These are phyloP conservation scores for Tuberolachnus salignus DNA, from an alignment of 2,888 invertebrate species.

Conservation along the genomic window DNA sequence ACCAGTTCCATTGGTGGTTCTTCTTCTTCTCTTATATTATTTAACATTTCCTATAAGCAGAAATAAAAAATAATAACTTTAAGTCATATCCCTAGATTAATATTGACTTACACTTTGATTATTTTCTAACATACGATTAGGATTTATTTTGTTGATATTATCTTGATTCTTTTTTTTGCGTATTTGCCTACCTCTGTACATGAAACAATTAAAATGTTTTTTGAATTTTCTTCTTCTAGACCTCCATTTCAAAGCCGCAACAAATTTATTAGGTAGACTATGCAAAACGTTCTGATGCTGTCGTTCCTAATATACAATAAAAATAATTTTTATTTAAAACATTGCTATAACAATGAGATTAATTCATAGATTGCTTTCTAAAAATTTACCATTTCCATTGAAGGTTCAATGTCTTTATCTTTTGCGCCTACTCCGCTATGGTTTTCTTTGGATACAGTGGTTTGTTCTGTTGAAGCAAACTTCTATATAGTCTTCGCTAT, in stretches of 20 bases:
- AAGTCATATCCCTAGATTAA: not conserved
- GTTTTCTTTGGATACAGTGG: slow-evolving; percentile 36
- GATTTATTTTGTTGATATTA: slow-evolving; percentile 33
- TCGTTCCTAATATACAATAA: slow-evolving; percentile 10
- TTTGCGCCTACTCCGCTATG: slow-evolving; percentile 11
- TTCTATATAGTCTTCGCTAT: slow-evolving; percentile 67
- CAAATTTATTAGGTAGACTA: slow-evolving; percentile 9
- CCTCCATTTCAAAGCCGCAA: slow-evolving; percentile 44
- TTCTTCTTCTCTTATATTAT: slow-evolving; percentile 45
- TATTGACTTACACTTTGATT: slow-evolving; percentile 35
- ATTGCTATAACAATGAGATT: too few species aligned
- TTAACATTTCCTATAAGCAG: slow-evolving; percentile 27
- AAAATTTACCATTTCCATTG: slow-evolving; percentile 38
- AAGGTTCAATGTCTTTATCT: slow-evolving; percentile 43
- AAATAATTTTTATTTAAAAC: not conserved
- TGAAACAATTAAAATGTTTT: slow-evolving; percentile 27
- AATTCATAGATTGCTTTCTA: not conserved
- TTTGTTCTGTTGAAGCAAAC: slow-evolving; percentile 29
- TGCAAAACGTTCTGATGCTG: slow-evolving; percentile 22
- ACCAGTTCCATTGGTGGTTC: slow-evolving; percentile 1
- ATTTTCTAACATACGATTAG: slow-evolving; percentile 16
- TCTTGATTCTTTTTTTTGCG: slow-evolving; percentile 45
- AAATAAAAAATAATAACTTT: not conserved
- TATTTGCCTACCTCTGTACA: slow-evolving; percentile 47
- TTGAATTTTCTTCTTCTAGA: slow-evolving; percentile 33